phyloP scores from a whole-genome alignment of 2,113 vertebrate species.

The Etia nguti region DNA sequence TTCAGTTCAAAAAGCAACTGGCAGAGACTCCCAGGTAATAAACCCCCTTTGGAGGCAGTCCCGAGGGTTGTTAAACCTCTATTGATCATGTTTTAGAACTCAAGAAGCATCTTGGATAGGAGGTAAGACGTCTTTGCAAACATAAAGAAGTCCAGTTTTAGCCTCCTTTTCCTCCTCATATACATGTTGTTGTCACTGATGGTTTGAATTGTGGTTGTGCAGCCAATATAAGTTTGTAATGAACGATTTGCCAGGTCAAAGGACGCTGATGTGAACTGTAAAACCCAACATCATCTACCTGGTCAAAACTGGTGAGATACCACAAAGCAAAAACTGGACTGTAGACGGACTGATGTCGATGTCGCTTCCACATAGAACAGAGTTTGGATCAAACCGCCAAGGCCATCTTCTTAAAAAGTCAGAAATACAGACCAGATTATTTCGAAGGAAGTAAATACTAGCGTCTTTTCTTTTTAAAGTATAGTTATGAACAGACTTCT shows the following conservation, averaged over 20 bases:
- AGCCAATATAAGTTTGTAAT: neutral
- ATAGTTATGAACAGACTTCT: neutral
- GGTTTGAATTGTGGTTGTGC: neutral
- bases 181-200: neutral
- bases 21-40: neutral
- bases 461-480: neutral
- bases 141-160: neutral
- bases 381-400: neutral
- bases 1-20: neutral
- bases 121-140: neutral
- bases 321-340: neutral
- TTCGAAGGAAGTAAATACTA: rapidly evolving
- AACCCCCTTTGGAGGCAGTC: neutral
- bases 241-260: neutral
- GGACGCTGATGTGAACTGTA: neutral
- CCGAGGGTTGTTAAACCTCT: neutral
- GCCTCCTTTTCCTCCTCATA: neutral
- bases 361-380: neutral
- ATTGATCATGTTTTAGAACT: neutral
- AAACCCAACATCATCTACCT: neutral
- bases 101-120: neutral
- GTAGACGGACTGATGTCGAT: neutral
- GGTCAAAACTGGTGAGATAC: neutral
- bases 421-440: neutral
- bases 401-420: neutral